Base-by-base conservation (phyloP, 2,797 vertebrate genomes). In the Cryptoprocta ferox region DNA sequence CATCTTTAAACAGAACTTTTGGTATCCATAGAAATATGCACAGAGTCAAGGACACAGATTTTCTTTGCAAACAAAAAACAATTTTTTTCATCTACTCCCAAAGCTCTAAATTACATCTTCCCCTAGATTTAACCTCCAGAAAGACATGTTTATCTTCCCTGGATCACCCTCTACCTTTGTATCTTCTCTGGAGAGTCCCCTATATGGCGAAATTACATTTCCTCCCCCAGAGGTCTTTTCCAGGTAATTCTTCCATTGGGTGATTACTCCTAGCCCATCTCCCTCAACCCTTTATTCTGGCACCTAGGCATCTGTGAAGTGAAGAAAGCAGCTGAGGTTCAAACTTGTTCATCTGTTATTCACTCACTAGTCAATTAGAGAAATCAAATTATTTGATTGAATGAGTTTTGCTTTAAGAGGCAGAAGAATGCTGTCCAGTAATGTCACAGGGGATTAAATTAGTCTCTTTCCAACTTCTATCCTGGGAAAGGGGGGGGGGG, bases 381-480 rank as follows among this genome's bases (percentile, higher is more conserved):
- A 95, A 88, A 88, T 70, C 71, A 76, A 78, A 79, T 50, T 19
- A 90, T 75, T 82, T 76, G 37, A 79, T 12, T 35, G 66, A 81
- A 45, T 61, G 39, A 73, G 14, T 71, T 83, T 66, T 50, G 76
- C 56, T 94, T 79, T 84, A 45, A 50, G 91, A 83, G 14, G 30
- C 30, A 71, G 59, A 83, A 87, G 63, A 66, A 95, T 30, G 75
- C 32, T 70, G 24, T 86, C 92, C 94, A 79, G 21, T 35, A n/a
- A 66, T 30, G 73, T 45, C 66, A 6, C 9, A 24, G 45, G 81
- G 45, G 42, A 83, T 61, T 48, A 32, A 61, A 16, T 82, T 9
- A 56, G 50, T 84, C n/a, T 78, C 89, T 70, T 88, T 91, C 71
- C 61, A 89, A 56, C 45, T 91, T 95, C 90, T 42, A 10, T n/a